Evolutionary conservation across 2,113 vertebrate species (phyloP).

Genomic region (Aspiorhynchus laticeps): DNA sequence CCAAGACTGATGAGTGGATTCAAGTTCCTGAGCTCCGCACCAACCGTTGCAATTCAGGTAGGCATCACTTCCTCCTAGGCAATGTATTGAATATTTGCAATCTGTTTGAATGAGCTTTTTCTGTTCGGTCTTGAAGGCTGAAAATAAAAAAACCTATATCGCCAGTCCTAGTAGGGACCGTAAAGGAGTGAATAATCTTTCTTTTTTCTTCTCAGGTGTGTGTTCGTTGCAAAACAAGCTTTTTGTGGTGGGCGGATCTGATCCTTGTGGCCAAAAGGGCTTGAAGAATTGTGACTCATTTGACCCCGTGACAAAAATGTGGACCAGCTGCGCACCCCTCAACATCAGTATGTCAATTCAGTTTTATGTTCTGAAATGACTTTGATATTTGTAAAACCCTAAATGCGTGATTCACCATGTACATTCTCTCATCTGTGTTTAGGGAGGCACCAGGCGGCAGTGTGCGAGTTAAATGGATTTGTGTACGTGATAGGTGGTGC

Average conservation of each 20-base stretch:
- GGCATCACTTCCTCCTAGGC: not conserved
- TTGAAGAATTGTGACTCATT: constrained; percentile 97
- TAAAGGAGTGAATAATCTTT: not conserved
- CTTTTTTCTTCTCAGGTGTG: constrained; percentile 78
- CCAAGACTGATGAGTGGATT: constrained; percentile 86
- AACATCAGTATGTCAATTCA: constrained; percentile 84
- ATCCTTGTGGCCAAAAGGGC: constrained; percentile 95
- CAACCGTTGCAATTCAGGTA: constrained; percentile 96
- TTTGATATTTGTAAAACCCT: not conserved
- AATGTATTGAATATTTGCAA: not conserved
- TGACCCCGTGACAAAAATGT: constrained; percentile 90
- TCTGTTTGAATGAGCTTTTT: not conserved
- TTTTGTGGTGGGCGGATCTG: constrained; percentile 93
- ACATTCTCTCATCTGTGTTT: constrained; percentile 7
- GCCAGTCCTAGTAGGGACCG: not conserved
- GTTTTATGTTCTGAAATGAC: not conserved
- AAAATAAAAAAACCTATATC: not conserved
- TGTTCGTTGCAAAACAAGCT: constrained; percentile 91
- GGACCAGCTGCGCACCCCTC: constrained; percentile 91
- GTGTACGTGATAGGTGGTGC: constrained; percentile 94
- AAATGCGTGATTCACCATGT: not conserved
- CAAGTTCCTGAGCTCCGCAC: constrained; percentile 92
- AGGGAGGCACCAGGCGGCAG: constrained; percentile 95
- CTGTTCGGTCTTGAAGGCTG: not conserved
- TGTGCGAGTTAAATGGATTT: constrained; percentile 88